Conservation (phyloP, 2,797 vertebrate genomes). For the Hafferia zeledoni region DNA sequence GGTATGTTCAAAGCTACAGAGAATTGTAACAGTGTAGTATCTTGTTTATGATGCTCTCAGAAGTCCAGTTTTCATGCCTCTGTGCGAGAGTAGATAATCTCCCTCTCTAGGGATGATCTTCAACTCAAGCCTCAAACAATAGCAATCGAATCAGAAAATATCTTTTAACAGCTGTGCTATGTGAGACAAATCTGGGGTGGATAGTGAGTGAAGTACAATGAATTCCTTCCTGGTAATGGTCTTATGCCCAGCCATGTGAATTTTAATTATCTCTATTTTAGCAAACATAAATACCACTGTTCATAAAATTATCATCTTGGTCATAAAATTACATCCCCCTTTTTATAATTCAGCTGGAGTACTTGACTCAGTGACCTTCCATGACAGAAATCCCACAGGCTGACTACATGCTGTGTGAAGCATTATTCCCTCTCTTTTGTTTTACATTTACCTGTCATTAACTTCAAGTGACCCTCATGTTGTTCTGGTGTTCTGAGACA, state of each 20-base stretch:
- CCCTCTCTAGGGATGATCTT: not conserved
- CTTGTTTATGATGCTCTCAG: not conserved
- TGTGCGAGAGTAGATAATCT: not conserved
- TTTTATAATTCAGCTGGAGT: constrained; percentile 57
- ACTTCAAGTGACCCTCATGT: constrained; percentile 70
- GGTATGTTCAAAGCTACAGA: not conserved
- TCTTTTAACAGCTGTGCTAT: not conserved
- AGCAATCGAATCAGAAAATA: not conserved
- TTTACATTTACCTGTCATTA: constrained; percentile 78
- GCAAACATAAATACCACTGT: constrained; percentile 60
- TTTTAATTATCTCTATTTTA: constrained; percentile 39
- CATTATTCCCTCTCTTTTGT: constrained; percentile 70
- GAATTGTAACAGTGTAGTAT: not conserved
- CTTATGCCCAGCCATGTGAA: not conserved
- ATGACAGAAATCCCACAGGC: constrained; percentile 69
- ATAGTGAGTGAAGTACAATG: not conserved
- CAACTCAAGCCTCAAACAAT: not conserved
- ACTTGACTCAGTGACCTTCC: constrained; percentile 67
- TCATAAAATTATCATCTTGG: constrained; percentile 58
- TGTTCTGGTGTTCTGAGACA: constrained; percentile 64
- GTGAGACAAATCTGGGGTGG: not conserved
- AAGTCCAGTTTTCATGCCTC: not conserved
- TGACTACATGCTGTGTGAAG: constrained; percentile 71
- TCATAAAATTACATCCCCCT: constrained; percentile 40
- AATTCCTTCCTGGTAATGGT: not conserved